These are phyloP conservation scores for Oscheius sp. DNA, from an alignment of 2,888 invertebrate genomes.

Conservation along the genomic window DNA sequence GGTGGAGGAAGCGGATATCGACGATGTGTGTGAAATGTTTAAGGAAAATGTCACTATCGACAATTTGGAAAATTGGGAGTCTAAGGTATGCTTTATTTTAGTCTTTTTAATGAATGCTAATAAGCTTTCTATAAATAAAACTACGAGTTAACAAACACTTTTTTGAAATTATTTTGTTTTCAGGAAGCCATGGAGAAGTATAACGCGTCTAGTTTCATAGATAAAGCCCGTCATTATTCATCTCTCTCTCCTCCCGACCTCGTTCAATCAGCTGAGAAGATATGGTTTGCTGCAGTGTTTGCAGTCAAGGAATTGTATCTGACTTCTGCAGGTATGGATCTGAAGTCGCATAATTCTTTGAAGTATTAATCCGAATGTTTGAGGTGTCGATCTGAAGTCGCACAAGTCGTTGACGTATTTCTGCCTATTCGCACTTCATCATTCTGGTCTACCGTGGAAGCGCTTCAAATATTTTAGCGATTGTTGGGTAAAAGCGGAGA, in stretches of 20 bases:
- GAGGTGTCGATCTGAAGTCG: conserved; percentile 28
- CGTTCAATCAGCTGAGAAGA: conserved; percentile 31
- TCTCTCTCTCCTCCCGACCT: conserved; percentile 30
- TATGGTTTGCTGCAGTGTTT: conserved; percentile 34
- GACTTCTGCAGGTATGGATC: conserved; percentile 22
- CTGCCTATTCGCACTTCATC: conserved; percentile 5
- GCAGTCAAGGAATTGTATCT: conserved; percentile 31
- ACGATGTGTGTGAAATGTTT: conserved; percentile 20
- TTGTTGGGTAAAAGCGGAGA: conserved; percentile 29
- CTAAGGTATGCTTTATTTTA: conserved; percentile 34
- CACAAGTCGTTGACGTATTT: conserved; percentile 23
- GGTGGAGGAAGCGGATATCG: conserved; percentile 26
- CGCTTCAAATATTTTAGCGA: not conserved
- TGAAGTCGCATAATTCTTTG: conserved; percentile 34
- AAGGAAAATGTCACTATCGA: conserved; percentile 29
- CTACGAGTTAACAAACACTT: conserved; percentile 38
- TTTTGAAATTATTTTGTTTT: conserved; percentile 31
- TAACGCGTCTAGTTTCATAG: conserved; percentile 26
- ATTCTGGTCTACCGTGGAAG: not conserved
- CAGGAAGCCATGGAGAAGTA: conserved; percentile 36
- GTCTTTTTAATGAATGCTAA: conserved; percentile 36
- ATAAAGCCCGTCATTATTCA: conserved; percentile 30
- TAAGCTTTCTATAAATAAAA: conserved; percentile 36
- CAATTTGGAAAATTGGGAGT: conserved; percentile 13
- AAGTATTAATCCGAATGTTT: conserved; percentile 33